phyloP scores from a whole-genome alignment of 2,113 vertebrate species.

The Silurus asotus region DNA sequence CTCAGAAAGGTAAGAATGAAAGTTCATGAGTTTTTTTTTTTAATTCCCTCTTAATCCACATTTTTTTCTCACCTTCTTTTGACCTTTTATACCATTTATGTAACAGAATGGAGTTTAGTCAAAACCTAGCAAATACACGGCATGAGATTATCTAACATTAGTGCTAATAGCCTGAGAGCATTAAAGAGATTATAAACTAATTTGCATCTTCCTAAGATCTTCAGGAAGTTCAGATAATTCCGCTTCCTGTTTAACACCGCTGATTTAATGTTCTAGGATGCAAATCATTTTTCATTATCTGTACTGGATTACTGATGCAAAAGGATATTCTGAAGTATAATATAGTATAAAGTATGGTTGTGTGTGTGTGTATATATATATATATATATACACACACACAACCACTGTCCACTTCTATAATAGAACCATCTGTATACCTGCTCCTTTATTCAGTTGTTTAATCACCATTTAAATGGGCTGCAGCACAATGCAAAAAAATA shows the following conservation, averaged over 20 bases:
- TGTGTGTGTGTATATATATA: too few species aligned
- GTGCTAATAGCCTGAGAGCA: background rate
- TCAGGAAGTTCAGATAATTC: background rate
- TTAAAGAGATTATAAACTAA: background rate
- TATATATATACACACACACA: too few species aligned
- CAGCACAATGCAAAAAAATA: too few species aligned
- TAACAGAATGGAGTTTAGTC: background rate
- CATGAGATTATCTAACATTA: background rate
- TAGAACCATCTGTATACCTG: too few species aligned
- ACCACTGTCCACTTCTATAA: too few species aligned
- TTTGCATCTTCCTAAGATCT: background rate
- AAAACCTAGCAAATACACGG: background rate
- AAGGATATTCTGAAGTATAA: background rate
- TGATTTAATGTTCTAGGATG: background rate
- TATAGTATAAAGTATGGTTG: too few species aligned
- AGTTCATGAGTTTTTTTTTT: background rate
- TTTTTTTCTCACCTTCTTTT: constrained; percentile 2
- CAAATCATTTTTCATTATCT: background rate
- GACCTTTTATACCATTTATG: background rate
- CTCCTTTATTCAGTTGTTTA: too few species aligned
- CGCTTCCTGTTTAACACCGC: background rate
- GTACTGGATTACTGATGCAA: background rate
- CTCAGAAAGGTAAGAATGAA: constrained; percentile 71
- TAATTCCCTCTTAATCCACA: background rate
- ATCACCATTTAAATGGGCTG: too few species aligned